These are phyloP conservation scores for Oplegnathus fasciatus DNA, from an alignment of 2,113 vertebrate genomes.

Conservation along the genomic window DNA sequence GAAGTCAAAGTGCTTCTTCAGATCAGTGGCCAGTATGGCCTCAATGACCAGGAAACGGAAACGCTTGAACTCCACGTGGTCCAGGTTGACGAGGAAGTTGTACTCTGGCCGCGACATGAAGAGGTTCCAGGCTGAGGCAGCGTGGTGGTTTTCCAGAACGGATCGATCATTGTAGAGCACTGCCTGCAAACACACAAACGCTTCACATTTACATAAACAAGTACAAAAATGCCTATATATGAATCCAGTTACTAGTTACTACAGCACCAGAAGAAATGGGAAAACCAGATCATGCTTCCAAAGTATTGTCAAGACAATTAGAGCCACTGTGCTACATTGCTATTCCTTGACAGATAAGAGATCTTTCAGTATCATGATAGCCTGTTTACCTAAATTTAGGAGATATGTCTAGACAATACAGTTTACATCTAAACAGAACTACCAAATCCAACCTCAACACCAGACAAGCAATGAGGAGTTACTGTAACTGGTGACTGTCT, in stretches of 20 bases:
- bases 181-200: slow-evolving; percentile 82
- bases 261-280: not conserved
- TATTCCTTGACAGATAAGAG: not conserved
- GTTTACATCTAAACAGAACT: not conserved
- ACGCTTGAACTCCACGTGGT: slow-evolving; percentile 97
- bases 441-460: slow-evolving; percentile 14
- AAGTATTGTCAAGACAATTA: not conserved
- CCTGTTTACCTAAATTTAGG: not conserved
- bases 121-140: slow-evolving; percentile 97
- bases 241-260: not conserved
- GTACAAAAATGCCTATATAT: not conserved
- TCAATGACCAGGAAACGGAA: slow-evolving; percentile 99
- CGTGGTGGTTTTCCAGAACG: slow-evolving; percentile 97
- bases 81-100: slow-evolving; percentile 95
- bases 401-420: not conserved
- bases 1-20: slow-evolving; percentile 99
- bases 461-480: not conserved
- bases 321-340: not conserved
- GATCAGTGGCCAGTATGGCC: slow-evolving; percentile 97
- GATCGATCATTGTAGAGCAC: slow-evolving; percentile 99
- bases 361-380: not conserved
- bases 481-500: slow-evolving; percentile 1
- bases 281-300: not conserved
- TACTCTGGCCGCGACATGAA: slow-evolving; percentile 96
- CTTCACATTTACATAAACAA: slow-evolving; percentile 22